phyloP scores from a whole-genome alignment of 2,888 invertebrate species.

The Drosophila mercatorum region DNA sequence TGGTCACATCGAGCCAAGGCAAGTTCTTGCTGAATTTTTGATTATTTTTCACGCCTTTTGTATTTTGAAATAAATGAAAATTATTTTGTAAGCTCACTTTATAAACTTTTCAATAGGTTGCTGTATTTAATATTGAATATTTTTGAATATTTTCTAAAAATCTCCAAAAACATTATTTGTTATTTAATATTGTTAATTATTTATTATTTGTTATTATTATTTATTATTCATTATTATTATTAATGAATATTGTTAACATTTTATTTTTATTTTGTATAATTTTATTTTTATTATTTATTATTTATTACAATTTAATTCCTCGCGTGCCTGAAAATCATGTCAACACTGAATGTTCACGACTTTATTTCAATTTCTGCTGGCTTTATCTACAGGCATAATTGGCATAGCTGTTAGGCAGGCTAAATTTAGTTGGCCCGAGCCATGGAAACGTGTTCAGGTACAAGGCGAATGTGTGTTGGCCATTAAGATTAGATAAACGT shows the following conservation, averaged over 20 bases:
- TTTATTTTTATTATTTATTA: too few species aligned
- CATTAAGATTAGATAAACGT: constrained; percentile 52
- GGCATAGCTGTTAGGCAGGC: constrained; percentile 18
- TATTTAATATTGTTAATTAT: too few species aligned
- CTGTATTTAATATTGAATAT: not conserved
- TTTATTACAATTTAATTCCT: constrained; percentile 5
- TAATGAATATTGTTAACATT: too few species aligned
- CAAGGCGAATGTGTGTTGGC: constrained; percentile 12
- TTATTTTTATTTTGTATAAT: too few species aligned
- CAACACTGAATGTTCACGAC: constrained; percentile 25
- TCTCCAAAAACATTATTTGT: too few species aligned
- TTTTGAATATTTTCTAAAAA: too few species aligned
- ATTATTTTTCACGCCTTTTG: not conserved
- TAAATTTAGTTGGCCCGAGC: constrained; percentile 34
- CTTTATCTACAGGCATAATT: constrained; percentile 41
- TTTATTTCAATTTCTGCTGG: constrained; percentile 27
- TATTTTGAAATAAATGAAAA: not conserved
- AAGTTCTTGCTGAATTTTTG: not conserved
- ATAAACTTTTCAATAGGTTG: not conserved
- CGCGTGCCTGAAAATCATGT: constrained; percentile 52
- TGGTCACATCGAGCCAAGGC: not conserved
- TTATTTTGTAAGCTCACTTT: not conserved
- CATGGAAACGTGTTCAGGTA: constrained; percentile 26
- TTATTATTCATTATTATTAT: too few species aligned
- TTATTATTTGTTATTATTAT: too few species aligned